phyloP scores from a whole-genome alignment of 1,140 invertebrate species.

The Drosophila sulfurigaster region DNA sequence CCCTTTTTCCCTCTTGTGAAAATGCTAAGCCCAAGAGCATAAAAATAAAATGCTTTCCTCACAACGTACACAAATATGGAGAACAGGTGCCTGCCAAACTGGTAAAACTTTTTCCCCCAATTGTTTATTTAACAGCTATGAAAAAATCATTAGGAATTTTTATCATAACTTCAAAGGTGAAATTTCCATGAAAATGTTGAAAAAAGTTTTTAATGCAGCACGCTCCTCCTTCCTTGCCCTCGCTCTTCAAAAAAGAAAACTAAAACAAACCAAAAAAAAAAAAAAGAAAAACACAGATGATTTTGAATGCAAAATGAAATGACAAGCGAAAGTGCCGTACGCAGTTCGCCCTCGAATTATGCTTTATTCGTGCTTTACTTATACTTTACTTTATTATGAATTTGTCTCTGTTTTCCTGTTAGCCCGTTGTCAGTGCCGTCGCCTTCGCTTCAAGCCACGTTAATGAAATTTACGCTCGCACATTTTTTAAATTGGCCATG shows the following conservation, averaged over 20 bases:
- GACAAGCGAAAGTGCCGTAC: constrained; percentile 53
- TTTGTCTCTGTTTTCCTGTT: constrained; percentile 15
- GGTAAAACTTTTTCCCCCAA: constrained; percentile 62
- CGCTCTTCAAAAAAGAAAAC: constrained; percentile 26
- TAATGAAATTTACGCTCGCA: constrained; percentile 66
- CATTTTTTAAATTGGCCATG: constrained; percentile 64
- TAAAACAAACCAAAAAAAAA: constrained; percentile 21
- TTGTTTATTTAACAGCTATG: constrained; percentile 79
- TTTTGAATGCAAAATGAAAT: constrained; percentile 72
- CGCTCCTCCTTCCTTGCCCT: neutral
- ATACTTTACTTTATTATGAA: constrained; percentile 39
- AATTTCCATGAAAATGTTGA: constrained; percentile 65
- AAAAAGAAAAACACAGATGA: constrained; percentile 45
- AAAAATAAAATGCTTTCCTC: constrained; percentile 21
- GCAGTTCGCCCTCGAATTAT: constrained; percentile 61
- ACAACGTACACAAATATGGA: neutral
- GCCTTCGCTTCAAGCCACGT: constrained; percentile 29
- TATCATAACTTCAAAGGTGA: constrained; percentile 71
- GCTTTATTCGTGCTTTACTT: constrained; percentile 24
- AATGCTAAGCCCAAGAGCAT: constrained; percentile 22
- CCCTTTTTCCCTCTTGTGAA: neutral
- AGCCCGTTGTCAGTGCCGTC: neutral
- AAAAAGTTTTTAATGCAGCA: constrained; percentile 69
- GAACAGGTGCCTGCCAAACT: constrained; percentile 46
- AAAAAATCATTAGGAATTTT: constrained; percentile 80